Percentiles rank a stretch among this genome's conserved stretches.
These are phyloP conservation scores for Symphodus melops DNA, from an alignment of 2,113 vertebrate species.

Conservation along the genomic window DNA sequence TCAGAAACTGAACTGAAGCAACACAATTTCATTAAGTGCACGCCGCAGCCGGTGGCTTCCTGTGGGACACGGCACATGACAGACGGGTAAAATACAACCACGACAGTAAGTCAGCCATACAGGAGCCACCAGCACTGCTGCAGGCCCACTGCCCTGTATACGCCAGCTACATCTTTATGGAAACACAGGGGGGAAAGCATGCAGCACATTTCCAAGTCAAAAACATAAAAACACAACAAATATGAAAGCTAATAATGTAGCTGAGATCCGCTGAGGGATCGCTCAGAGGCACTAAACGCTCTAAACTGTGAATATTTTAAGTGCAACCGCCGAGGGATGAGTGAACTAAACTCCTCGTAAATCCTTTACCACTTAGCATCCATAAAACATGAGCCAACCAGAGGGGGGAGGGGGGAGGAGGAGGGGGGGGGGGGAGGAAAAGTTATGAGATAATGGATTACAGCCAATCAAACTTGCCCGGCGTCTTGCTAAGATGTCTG, in stretches of 20 bases:
- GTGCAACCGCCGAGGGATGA: conserved; percentile 50
- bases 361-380: conserved; percentile 71
- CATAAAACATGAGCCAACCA: conserved; percentile 73
- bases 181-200: background rate
- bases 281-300: conserved; percentile 47
- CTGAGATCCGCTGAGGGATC: conserved; percentile 20
- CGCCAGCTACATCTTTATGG: background rate
- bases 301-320: conserved; percentile 66
- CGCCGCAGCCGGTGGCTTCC: conserved; percentile 12
- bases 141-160: background rate
- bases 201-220: conserved; percentile 1
- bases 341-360: conserved; percentile 71
- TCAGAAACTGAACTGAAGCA: conserved; percentile 36
- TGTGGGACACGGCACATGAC: conserved; percentile 33
- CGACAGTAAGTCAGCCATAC: conserved; percentile 25
- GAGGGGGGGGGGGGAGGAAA: background rate
- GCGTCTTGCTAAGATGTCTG: background rate
- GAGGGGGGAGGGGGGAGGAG: background rate
- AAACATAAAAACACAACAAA: conserved; percentile 33
- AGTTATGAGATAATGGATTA: conserved; percentile 31
- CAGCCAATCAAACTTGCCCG: conserved; percentile 24
- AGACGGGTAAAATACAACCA: conserved; percentile 45
- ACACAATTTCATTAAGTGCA: conserved; percentile 56
- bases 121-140: background rate
- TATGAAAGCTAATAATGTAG: conserved; percentile 40